These are phyloP conservation scores for Cirrhinus mrigala DNA, from an alignment of 2,797 vertebrate species.

Conservation along the genomic window DNA sequence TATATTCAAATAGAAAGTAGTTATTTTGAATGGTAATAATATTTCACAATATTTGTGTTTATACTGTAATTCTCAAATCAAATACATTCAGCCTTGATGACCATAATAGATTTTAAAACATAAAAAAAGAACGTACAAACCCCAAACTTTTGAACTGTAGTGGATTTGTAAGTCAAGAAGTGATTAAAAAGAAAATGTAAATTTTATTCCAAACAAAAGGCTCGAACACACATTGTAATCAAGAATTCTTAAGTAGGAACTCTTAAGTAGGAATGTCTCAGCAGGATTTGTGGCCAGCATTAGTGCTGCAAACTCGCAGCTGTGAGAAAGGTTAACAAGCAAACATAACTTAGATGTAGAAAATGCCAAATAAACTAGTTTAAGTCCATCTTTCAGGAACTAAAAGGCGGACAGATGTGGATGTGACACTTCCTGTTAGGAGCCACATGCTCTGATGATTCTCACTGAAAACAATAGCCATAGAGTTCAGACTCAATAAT, in stretches of 20 bases:
- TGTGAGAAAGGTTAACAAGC: slow-evolving; percentile 9
- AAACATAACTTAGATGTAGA: neutral
- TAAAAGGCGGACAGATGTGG: neutral
- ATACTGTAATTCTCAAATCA: neutral
- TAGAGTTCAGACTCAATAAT: slow-evolving; percentile 26
- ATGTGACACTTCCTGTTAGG: slow-evolving; percentile 12
- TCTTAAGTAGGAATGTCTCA: neutral
- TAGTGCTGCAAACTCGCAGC: neutral
- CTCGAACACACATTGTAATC: neutral
- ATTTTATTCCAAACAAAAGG: neutral
- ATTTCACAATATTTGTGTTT: neutral
- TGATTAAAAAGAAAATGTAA: neutral
- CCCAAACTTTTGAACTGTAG: neutral
- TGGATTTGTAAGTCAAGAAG: neutral
- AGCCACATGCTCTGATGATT: neutral
- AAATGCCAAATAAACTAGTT: neutral
- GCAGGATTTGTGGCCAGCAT: neutral
- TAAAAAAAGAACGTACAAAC: neutral
- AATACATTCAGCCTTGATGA: too few species aligned
- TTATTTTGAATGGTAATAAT: neutral
- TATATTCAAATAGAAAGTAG: neutral
- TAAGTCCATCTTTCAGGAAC: neutral
- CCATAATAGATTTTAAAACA: too few species aligned
- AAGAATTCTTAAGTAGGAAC: neutral
- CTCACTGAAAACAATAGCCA: slow-evolving; percentile 1